phyloP scores from a whole-genome alignment of 23 tunicate genomes.

The Ciona savignyi region DNA sequence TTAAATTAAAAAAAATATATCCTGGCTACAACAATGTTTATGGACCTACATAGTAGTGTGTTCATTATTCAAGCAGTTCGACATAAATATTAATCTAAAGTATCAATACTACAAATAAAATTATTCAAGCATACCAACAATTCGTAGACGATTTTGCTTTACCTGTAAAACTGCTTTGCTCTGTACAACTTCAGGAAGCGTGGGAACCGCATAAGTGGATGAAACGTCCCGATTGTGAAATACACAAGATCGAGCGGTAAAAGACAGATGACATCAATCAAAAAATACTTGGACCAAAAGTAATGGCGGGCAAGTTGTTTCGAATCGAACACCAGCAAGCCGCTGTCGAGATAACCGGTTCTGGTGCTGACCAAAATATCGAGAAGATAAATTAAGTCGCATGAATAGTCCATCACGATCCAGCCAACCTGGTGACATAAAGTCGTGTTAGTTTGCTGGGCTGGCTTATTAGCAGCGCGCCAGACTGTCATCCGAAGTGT shows the following conservation, averaged over 20 bases:
- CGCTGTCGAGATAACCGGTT: constrained; percentile 85
- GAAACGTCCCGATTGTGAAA: constrained; percentile 9
- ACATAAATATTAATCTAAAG: no score
- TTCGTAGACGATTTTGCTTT: no score
- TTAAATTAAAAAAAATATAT: no score
- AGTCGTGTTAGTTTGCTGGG: no score
- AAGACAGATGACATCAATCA: constrained; percentile 47
- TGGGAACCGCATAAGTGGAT: constrained; percentile 55
- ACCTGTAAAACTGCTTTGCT: constrained; percentile 88
- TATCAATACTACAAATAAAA: no score
- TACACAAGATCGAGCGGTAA: constrained; percentile 52
- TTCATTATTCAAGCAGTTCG: no score
- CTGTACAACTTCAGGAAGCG: constrained; percentile 65
- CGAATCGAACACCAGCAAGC: constrained; percentile 49
- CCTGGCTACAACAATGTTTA: no score
- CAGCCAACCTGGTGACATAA: constrained; percentile 23
- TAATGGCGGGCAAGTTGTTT: constrained; percentile 45
- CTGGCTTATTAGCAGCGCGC: no score
- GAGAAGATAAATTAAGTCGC: constrained; percentile 48
- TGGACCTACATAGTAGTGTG: no score
- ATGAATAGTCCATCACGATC: constrained; percentile 53
- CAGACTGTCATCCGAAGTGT: no score
- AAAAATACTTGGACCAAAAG: constrained; percentile 45
- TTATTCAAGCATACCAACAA: no score
- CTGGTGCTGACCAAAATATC: constrained; percentile 54